phyloP scores from a whole-genome alignment of 1,140 invertebrate genomes.

The Brachionus paranguensis region DNA sequence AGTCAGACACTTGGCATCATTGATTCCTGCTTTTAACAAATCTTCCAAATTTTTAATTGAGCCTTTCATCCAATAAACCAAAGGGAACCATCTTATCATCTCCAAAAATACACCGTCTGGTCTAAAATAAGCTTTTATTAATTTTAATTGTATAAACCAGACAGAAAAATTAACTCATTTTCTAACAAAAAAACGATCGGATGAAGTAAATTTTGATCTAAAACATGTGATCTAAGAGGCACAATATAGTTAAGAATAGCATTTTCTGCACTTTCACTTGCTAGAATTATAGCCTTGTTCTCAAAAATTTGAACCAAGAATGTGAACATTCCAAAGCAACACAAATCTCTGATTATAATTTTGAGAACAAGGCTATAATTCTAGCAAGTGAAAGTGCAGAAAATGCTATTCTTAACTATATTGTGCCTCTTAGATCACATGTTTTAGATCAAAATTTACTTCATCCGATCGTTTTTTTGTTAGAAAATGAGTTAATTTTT shows the following conservation, averaged over 20 bases:
- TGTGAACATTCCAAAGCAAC: slow-evolving; percentile 87
- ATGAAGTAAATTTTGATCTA: slow-evolving; percentile 84
- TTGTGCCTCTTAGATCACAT: slow-evolving; percentile 89
- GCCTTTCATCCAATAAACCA: slow-evolving; percentile 90
- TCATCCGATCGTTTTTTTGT: slow-evolving; percentile 86
- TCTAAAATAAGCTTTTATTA: slow-evolving; percentile 49
- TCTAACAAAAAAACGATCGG: slow-evolving; percentile 90
- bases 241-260: slow-evolving; percentile 98
- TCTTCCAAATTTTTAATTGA: slow-evolving; percentile 95
- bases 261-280: slow-evolving; percentile 92
- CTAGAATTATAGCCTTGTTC: slow-evolving; percentile 90
- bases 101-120: slow-evolving; percentile 88
- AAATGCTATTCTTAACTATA: slow-evolving; percentile 96
- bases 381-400: slow-evolving; percentile 93
- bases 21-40: slow-evolving; percentile 84
- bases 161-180: slow-evolving; percentile 55
- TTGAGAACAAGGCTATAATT: slow-evolving; percentile 93
- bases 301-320: slow-evolving; percentile 86
- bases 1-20: slow-evolving; percentile 88
- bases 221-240: slow-evolving; percentile 86
- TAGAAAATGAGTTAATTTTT: slow-evolving; percentile 64
- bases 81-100: slow-evolving; percentile 88
- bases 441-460: slow-evolving; percentile 85
- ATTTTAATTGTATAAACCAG: background rate
- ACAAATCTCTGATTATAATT: slow-evolving; percentile 91